Percentiles rank a stretch among this genome's conserved stretches.
Evolutionary conservation across 2,113 vertebrate genomes (phyloP).

Genomic region (Chionodraco myersi): DNA sequence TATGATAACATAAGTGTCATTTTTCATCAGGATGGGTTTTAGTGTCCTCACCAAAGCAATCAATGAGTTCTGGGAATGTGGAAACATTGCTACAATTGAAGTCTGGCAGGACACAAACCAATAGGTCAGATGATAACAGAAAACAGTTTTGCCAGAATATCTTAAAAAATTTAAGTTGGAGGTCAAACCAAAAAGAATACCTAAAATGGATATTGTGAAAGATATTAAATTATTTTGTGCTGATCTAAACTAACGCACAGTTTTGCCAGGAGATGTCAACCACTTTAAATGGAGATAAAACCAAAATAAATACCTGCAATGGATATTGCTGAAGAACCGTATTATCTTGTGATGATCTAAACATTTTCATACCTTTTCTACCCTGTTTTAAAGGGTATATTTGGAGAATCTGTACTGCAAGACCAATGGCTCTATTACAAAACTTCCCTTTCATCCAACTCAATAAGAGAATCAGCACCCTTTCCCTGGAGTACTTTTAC

Average conservation of each 20-base stretch:
- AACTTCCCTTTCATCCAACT: slow-evolving; percentile 40
- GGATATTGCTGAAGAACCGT: not conserved
- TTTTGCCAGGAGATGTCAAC: not conserved
- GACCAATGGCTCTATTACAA: slow-evolving; percentile 24
- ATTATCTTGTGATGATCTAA: not conserved
- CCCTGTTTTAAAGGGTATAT: not conserved
- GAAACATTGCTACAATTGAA: not conserved
- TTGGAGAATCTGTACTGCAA: not conserved
- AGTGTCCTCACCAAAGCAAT: not conserved
- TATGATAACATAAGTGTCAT: not conserved
- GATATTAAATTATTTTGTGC: not conserved
- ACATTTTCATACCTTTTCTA: not conserved
- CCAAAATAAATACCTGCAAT: not conserved
- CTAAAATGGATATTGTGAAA: not conserved
- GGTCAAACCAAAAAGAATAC: not conserved
- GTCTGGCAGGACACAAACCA: not conserved
- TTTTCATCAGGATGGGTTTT: not conserved
- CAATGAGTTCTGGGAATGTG: not conserved
- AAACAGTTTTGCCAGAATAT: not conserved
- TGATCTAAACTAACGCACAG: not conserved
- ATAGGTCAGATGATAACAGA: not conserved
- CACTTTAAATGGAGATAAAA: not conserved
- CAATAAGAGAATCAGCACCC: slow-evolving; percentile 41
- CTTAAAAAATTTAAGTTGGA: no score
- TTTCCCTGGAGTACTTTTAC: slow-evolving; percentile 53